A percentile compares a stretch with the other conserved stretches of the same genome.
Evolutionary conservation across 2,888 invertebrate genomes (phyloP).

Genomic region (Cheilosia variabilis): DNA sequence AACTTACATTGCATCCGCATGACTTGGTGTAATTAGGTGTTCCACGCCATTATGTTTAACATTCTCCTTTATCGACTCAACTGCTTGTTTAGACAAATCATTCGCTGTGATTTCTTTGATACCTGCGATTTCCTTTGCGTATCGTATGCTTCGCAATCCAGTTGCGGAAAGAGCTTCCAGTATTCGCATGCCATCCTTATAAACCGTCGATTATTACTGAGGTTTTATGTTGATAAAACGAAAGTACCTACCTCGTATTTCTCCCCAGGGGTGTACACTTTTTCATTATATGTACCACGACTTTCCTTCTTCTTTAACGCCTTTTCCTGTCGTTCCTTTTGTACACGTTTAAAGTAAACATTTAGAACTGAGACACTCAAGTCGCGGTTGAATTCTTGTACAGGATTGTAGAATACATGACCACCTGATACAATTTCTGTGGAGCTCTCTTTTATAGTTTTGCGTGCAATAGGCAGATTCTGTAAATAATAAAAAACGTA

Average conservation of each 20-base stretch:
- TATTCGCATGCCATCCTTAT: conserved; percentile 84
- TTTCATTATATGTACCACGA: conserved; percentile 15
- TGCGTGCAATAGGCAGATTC: conserved; percentile 61
- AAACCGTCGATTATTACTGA: neutral
- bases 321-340: conserved; percentile 81
- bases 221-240: neutral
- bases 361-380: conserved; percentile 91
- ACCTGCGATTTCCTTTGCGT: conserved; percentile 96
- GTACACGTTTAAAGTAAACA: conserved; percentile 86
- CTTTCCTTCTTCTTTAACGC: conserved; percentile 71
- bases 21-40: conserved; percentile 89
- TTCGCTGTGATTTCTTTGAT: conserved; percentile 94
- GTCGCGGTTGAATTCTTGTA: conserved; percentile 99
- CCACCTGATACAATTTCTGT: conserved; percentile 90
- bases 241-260: conserved; percentile 78
- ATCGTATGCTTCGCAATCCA: conserved; percentile 96
- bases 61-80: conserved; percentile 93
- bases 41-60: conserved; percentile 85
- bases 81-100: conserved; percentile 93
- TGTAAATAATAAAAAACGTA: neutral
- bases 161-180: conserved; percentile 98
- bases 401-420: conserved; percentile 98
- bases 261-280: conserved; percentile 77
- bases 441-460: conserved; percentile 89
- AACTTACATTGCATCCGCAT: conserved; percentile 94